Evolutionary conservation across 2,113 vertebrate species (phyloP).

Genomic region (Zapus hudsonius): DNA sequence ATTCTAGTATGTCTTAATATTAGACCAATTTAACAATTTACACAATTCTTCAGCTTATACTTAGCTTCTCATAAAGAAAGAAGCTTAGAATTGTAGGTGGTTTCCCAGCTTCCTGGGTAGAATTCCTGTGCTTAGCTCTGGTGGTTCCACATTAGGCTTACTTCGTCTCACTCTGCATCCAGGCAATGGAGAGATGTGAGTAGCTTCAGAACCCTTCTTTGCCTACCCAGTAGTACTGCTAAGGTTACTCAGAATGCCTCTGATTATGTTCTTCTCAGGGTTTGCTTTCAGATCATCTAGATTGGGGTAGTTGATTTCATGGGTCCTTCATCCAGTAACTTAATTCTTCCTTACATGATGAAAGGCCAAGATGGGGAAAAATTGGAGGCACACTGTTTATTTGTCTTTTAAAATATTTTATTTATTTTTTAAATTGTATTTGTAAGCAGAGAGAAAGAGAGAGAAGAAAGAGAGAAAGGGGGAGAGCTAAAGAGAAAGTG

Average conservation of each 20-base stretch:
- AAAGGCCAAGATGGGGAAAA: conserved; percentile 2
- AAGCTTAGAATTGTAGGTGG: neutral
- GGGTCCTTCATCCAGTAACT: neutral
- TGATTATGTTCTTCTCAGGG: neutral
- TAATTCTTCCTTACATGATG: neutral
- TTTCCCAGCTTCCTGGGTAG: neutral
- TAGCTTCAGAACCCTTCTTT: neutral
- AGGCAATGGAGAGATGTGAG: neutral
- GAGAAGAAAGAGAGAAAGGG: too few species aligned
- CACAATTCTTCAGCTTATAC: neutral
- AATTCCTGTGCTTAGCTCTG: neutral
- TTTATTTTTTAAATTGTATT: too few species aligned
- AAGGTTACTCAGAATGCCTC: neutral
- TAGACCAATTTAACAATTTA: neutral
- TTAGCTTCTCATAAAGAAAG: conserved; percentile 6
- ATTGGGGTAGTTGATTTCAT: neutral
- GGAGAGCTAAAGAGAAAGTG: too few species aligned
- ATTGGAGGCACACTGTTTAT: neutral
- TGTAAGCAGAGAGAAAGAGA: too few species aligned
- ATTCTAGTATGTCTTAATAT: conserved; percentile 39
- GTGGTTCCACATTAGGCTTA: neutral
- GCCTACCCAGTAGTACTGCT: neutral
- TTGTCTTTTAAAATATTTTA: too few species aligned
- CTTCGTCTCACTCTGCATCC: neutral
- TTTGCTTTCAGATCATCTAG: neutral